Evolutionary conservation across 2,888 invertebrate species (phyloP).

Genomic region (Phasia obesa): DNA sequence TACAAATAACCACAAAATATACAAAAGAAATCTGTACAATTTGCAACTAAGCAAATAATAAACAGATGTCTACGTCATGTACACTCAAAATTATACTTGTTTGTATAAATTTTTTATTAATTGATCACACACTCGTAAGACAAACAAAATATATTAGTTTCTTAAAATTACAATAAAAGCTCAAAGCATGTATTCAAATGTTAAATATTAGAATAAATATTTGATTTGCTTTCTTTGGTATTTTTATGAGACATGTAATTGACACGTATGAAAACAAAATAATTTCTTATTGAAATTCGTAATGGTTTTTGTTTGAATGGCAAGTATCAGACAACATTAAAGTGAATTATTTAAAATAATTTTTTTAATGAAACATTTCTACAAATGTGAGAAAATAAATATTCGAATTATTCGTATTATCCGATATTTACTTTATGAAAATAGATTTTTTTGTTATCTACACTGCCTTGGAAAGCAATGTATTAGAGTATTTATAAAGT

Average conservation of each 20-base stretch:
- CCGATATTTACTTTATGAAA: too few species aligned
- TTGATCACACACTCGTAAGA: constrained; percentile 28
- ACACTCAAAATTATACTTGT: constrained; percentile 1
- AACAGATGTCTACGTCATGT: constrained; percentile 65
- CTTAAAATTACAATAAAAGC: neutral
- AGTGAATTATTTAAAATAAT: neutral
- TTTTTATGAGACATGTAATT: constrained; percentile 63
- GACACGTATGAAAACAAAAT: constrained; percentile 36
- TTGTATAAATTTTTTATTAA: constrained; percentile 45
- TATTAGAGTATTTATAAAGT: too few species aligned
- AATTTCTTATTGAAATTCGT: neutral
- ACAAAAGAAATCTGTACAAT: constrained; percentile 13
- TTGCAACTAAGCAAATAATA: constrained; percentile 43
- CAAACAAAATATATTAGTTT: constrained; percentile 35
- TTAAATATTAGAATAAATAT: constrained; percentile 29
- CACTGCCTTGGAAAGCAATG: too few species aligned
- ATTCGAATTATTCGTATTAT: too few species aligned
- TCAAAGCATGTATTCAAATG: constrained; percentile 7
- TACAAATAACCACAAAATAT: constrained; percentile 27
- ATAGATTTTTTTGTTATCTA: too few species aligned
- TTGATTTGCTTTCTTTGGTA: constrained; percentile 38
- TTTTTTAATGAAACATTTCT: too few species aligned
- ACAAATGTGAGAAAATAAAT: too few species aligned
- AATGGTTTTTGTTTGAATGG: neutral
- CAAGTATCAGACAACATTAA: neutral